A percentile compares a stretch with the other conserved stretches of the same genome.
phyloP scores from a whole-genome alignment of 2,113 vertebrate species.

The Tinamus guttatus region DNA sequence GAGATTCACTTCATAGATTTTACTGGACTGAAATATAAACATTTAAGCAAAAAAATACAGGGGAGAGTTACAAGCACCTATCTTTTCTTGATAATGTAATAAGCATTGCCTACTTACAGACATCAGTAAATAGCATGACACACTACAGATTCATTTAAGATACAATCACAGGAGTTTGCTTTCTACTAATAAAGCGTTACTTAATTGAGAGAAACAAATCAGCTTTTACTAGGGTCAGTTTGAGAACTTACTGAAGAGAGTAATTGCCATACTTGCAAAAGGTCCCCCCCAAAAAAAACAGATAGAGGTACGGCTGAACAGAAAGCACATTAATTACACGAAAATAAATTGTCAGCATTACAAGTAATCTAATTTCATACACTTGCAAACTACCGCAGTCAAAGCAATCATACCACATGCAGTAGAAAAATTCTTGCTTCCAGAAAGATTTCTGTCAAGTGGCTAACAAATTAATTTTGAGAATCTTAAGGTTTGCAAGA shows the following conservation, averaged over 20 bases:
- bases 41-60: background rate
- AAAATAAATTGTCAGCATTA: background rate
- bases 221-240: background rate
- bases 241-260: background rate
- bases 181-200: background rate
- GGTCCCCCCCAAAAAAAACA: background rate
- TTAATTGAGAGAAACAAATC: background rate
- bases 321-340: background rate
- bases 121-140: background rate
- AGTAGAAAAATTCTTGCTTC: background rate
- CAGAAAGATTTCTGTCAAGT: slow-evolving; percentile 19
- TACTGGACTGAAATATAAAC: background rate
- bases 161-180: background rate
- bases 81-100: background rate
- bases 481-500: background rate
- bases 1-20: background rate
- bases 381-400: background rate
- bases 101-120: background rate
- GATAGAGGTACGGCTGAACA: rapidly evolving
- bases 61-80: background rate
- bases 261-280: background rate
- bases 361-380: background rate
- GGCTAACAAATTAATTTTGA: slow-evolving; percentile 24
- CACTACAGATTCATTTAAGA: background rate
- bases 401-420: background rate